phyloP scores from a whole-genome alignment of 2,888 invertebrate species.

The Tortricodes alternella region DNA sequence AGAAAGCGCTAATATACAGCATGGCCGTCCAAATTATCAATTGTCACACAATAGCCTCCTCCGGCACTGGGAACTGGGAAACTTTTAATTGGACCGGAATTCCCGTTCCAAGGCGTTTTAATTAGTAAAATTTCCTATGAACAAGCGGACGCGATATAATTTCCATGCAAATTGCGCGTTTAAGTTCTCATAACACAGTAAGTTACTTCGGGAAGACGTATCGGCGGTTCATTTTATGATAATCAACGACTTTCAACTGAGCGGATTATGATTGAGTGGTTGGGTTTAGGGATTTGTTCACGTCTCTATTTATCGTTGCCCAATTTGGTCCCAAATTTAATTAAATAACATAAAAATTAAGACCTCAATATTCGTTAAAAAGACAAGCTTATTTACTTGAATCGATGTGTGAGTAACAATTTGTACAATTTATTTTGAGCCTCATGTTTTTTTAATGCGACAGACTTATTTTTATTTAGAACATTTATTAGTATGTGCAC shows the following conservation, averaged over 20 bases:
- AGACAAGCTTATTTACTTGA: no score
- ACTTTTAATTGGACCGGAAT: constrained; percentile 82
- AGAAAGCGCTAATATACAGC: constrained; percentile 24
- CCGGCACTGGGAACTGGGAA: constrained; percentile 49
- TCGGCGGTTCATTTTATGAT: constrained; percentile 50
- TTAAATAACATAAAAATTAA: no score
- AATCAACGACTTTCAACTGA: constrained; percentile 19
- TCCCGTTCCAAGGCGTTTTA: constrained; percentile 77
- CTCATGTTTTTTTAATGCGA: no score
- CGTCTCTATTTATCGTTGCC: not conserved
- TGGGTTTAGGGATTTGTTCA: not conserved
- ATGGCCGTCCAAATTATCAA: constrained; percentile 50
- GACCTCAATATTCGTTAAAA: no score
- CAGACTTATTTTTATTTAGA: no score
- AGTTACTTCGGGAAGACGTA: constrained; percentile 33
- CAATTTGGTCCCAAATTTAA: no score
- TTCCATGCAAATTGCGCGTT: constrained; percentile 81
- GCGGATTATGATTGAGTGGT: constrained; percentile 19
- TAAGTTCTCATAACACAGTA: constrained; percentile 71
- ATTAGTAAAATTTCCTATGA: constrained; percentile 81
- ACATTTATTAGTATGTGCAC: no score
- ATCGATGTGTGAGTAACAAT: no score
- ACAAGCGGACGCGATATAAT: constrained; percentile 79
- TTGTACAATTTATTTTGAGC: no score
- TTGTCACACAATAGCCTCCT: constrained; percentile 50